A percentile compares a stretch with the other conserved stretches of the same genome.
These are phyloP conservation scores for Cynopterus sphinx DNA, from an alignment of 2,797 vertebrate species.

Conservation along the genomic window DNA sequence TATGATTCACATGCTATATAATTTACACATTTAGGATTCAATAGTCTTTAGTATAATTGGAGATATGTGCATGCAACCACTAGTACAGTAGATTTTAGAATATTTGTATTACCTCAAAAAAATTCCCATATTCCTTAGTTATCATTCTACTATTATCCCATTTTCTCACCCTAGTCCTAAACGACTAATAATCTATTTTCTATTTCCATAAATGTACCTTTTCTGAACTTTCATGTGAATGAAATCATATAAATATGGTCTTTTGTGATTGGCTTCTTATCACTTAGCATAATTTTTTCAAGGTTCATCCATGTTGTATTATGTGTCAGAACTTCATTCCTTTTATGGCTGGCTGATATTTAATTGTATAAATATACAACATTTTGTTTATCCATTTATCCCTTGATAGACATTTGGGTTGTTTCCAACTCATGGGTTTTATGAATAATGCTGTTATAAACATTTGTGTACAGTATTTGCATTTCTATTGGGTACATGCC, in stretches of 20 bases:
- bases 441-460: background rate
- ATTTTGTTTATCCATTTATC: background rate
- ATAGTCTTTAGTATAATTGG: background rate
- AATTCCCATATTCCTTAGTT: background rate
- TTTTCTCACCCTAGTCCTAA: background rate
- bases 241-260: background rate
- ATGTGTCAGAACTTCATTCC: background rate
- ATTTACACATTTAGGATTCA: background rate
- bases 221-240: background rate
- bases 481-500: no score
- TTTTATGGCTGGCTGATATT: background rate
- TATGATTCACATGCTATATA: background rate
- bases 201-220: background rate
- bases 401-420: background rate
- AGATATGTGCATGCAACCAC: background rate
- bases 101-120: background rate
- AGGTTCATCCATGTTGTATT: background rate
- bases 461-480: background rate
- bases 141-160: background rate
- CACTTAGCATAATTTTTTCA: background rate
- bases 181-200: background rate
- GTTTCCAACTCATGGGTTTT: background rate
- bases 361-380: background rate
- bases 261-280: background rate
- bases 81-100: background rate